Percentiles rank a stretch among this genome's conserved stretches.
phyloP scores from a whole-genome alignment of 2,888 invertebrate genomes.

The Biston betularia region DNA sequence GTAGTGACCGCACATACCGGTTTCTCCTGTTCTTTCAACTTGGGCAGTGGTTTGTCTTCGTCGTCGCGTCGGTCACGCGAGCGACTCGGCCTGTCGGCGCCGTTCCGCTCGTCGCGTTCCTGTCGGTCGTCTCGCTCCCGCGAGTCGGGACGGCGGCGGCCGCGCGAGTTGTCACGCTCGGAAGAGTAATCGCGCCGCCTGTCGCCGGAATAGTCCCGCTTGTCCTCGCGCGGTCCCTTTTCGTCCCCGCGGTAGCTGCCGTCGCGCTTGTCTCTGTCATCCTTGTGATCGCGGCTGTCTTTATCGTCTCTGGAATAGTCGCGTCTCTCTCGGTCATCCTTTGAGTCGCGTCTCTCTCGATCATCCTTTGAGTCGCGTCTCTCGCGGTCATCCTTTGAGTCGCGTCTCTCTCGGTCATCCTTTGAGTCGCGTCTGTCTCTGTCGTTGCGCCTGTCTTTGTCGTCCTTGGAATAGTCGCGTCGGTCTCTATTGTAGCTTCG shows the following conservation, averaged over 20 bases:
- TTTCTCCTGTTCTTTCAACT: slow-evolving; percentile 90
- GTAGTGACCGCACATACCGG: slow-evolving; percentile 83
- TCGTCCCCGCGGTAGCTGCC: slow-evolving; percentile 36
- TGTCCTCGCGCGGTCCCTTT: slow-evolving; percentile 13
- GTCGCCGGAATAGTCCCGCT: slow-evolving; percentile 33
- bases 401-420: slow-evolving; percentile 61
- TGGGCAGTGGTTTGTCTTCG: slow-evolving; percentile 86
- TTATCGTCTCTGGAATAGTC: slow-evolving; percentile 54
- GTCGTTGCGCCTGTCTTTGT: slow-evolving; percentile 61
- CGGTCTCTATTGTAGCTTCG: slow-evolving; percentile 74
- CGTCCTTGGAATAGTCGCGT: slow-evolving; percentile 72
- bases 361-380: slow-evolving; percentile 56
- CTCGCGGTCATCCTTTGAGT: slow-evolving; percentile 53
- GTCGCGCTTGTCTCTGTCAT: slow-evolving; percentile 51
- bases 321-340: slow-evolving; percentile 62
- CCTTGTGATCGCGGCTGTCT: slow-evolving; percentile 52
- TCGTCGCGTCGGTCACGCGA: slow-evolving; percentile 65
- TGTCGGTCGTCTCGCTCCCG: slow-evolving; percentile 39
- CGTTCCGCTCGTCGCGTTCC: slow-evolving; percentile 55
- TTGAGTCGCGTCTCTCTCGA: slow-evolving; percentile 53
- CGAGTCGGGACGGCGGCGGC: slow-evolving; percentile 40
- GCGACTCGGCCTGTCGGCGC: slow-evolving; percentile 61
- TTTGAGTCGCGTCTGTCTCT: slow-evolving; percentile 59
- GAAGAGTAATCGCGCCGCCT: slow-evolving; percentile 45
- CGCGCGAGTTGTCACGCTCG: slow-evolving; percentile 48